A percentile compares a stretch with the other conserved stretches of the same genome.
Evolutionary conservation across 2,888 invertebrate genomes (phyloP).

Genomic region (Eumerus sabulonum): DNA sequence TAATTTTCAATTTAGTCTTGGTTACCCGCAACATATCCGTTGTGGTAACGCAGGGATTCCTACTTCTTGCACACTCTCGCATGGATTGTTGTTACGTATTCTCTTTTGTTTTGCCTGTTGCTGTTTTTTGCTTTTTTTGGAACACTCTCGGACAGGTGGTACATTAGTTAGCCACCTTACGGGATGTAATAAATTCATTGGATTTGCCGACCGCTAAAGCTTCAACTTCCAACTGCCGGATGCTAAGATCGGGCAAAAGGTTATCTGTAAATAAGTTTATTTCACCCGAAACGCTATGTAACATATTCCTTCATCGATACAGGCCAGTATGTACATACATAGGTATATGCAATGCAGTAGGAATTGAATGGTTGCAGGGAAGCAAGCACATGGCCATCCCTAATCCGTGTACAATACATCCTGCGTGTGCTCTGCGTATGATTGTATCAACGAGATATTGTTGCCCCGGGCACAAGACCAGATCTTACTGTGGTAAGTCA

Average conservation of each 20-base stretch:
- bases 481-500: conserved; percentile 66
- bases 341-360: neutral
- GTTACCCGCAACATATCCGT: conserved; percentile 73
- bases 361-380: conserved; percentile 35
- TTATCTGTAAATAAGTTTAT: conserved; percentile 64
- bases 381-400: conserved; percentile 56
- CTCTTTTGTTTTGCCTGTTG: conserved; percentile 2
- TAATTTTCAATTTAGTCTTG: conserved; percentile 77
- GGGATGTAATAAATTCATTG: conserved; percentile 66
- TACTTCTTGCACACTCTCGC: neutral
- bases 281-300: conserved; percentile 39
- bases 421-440: conserved; percentile 68
- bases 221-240: conserved; percentile 69
- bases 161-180: conserved; percentile 49
- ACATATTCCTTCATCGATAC: conserved; percentile 14
- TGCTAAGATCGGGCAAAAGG: conserved; percentile 64
- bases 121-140: conserved; percentile 9
- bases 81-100: neutral
- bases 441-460: conserved; percentile 67
- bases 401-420: conserved; percentile 65
- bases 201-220: conserved; percentile 62
- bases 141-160: conserved; percentile 54
- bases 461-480: conserved; percentile 55
- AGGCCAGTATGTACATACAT: neutral
- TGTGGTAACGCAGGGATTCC: conserved; percentile 36